These are phyloP conservation scores for Drosophila malerkotliana DNA, from an alignment of 1,140 invertebrate species.

Conservation along the genomic window DNA sequence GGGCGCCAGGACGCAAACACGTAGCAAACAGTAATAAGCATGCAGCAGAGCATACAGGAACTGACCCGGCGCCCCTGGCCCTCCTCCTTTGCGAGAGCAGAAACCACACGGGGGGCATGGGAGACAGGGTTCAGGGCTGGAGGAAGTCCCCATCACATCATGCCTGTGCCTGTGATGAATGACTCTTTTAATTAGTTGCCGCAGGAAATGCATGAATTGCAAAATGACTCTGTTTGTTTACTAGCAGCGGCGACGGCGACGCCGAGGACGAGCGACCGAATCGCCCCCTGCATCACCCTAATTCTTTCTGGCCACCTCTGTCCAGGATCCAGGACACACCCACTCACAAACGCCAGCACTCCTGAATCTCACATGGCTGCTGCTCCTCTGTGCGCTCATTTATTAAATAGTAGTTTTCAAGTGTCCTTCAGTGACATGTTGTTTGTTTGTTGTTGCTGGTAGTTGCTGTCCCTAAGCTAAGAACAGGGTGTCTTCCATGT, in stretches of 20 bases:
- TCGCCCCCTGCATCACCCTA: conserved; percentile 19
- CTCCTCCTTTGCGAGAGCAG: conserved; percentile 17
- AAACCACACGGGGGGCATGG: conserved; percentile 40
- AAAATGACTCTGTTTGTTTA: conserved; percentile 83
- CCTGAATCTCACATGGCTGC: conserved; percentile 42
- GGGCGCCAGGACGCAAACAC: conserved; percentile 57
- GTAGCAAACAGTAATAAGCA: conserved; percentile 81
- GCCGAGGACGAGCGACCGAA: conserved; percentile 45
- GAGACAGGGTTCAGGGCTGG: neutral
- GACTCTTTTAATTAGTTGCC: conserved; percentile 84
- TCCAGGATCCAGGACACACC: conserved; percentile 16
- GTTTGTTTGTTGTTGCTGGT: conserved; percentile 60
- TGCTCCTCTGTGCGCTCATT: conserved; percentile 76
- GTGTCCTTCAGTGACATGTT: conserved; percentile 82
- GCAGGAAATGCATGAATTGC: conserved; percentile 84
- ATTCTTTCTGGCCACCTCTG: conserved; percentile 8
- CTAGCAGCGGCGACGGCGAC: conserved; percentile 57
- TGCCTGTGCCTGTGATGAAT: conserved; percentile 82
- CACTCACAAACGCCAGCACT: conserved; percentile 30
- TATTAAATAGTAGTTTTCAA: conserved; percentile 83
- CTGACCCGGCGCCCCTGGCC: conserved; percentile 22
- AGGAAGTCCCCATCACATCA: conserved; percentile 64
- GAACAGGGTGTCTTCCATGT: conserved; percentile 51
- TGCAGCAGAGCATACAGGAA: conserved; percentile 69
- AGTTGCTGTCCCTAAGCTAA: conserved; percentile 44